Percentiles rank a stretch among this genome's conserved stretches.
Conservation (phyloP, 1,140 invertebrate species). For the Drosophila bipectinata region DNA sequence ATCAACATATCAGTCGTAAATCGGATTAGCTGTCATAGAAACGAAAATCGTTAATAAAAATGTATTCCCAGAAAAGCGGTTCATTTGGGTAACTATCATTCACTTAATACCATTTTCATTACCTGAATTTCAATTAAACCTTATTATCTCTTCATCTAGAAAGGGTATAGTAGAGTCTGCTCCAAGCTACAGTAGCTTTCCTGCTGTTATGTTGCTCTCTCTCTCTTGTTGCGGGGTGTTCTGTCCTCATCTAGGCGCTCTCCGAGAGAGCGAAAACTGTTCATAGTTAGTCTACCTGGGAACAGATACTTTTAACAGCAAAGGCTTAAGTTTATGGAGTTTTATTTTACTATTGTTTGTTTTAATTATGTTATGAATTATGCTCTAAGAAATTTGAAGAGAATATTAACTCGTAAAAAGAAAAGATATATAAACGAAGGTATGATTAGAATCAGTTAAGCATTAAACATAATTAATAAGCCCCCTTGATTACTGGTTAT, state of each 20-base stretch:
- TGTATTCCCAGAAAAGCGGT: too few species aligned
- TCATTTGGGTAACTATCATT: not conserved
- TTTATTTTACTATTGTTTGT: not conserved
- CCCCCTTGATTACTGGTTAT: not conserved
- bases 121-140: not conserved
- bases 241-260: slow-evolving; percentile 24
- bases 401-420: not conserved
- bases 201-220: slow-evolving; percentile 54
- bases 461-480: too few species aligned
- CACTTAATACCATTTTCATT: not conserved
- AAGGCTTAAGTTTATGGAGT: slow-evolving; percentile 25
- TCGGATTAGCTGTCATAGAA: not conserved
- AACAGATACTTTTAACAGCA: slow-evolving; percentile 40
- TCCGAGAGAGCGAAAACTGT: slow-evolving; percentile 7
- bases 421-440: too few species aligned
- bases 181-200: slow-evolving; percentile 17
- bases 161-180: not conserved
- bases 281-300: slow-evolving; percentile 27
- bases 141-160: not conserved
- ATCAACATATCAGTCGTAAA: not conserved
- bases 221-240: slow-evolving; percentile 6
- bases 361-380: not conserved
- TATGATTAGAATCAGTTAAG: too few species aligned
- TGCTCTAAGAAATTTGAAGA: too few species aligned
- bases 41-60: not conserved